Evolutionary conservation across 2,797 vertebrate species (phyloP).

Genomic region (Pantherophis alleghaniensis): DNA sequence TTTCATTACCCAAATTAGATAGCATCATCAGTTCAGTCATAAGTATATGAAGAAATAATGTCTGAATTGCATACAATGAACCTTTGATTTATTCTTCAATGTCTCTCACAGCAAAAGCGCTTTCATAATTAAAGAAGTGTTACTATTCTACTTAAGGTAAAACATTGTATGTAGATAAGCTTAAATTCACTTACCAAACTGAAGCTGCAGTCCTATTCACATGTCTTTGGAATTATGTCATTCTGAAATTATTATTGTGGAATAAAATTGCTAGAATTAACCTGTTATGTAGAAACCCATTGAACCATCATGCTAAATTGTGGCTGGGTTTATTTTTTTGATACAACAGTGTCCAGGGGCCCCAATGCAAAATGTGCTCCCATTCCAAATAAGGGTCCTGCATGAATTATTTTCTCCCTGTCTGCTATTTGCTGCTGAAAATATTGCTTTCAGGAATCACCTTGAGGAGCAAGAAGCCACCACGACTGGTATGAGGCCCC

Average conservation of each 20-base stretch:
- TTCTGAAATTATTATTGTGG: neutral
- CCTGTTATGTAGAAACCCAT: neutral
- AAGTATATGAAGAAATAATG: neutral
- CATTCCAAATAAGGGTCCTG: neutral
- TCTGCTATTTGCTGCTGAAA: neutral
- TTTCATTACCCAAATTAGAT: neutral
- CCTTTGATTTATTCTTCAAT: neutral
- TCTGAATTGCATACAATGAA: neutral
- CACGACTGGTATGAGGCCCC: neutral
- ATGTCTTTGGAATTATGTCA: neutral
- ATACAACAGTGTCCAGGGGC: neutral
- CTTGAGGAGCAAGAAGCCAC: accelerated
- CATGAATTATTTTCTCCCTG: neutral
- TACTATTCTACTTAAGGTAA: neutral
- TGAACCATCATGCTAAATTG: neutral
- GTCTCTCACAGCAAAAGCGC: neutral
- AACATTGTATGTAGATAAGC: conserved; percentile 10
- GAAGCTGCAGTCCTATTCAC: neutral
- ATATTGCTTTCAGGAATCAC: neutral
- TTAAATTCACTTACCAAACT: neutral
- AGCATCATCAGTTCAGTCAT: neutral
- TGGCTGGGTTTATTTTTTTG: neutral
- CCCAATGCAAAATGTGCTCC: neutral
- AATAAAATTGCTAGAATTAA: neutral
- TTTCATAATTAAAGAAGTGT: neutral